Evolutionary conservation across 1,140 invertebrate species (phyloP), one percentile per base, ranked within the genome.

Genomic region (Drosophila repleta): DNA sequence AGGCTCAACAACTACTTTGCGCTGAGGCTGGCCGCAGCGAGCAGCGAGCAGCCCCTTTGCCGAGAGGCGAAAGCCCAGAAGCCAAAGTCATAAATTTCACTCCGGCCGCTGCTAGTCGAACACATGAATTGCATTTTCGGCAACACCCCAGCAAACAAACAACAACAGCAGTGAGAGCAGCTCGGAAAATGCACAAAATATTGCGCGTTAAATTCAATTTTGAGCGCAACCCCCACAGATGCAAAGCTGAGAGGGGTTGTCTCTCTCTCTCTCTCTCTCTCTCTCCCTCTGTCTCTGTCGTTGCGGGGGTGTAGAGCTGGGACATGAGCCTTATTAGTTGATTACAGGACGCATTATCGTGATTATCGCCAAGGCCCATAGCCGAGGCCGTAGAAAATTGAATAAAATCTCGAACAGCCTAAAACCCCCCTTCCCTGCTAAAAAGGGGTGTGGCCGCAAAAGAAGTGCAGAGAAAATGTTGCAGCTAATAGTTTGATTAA

Each of bases 331-430:
- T 90, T 91, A 91, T 91, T 91, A 91, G 90, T 91, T 91, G 90
- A 91, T 91, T 91, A 91, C 90, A 91, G 84, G 82, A 90, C 90
- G 80, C 90, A 91, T 91, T 91, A 91, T 91, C 90, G 80, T 91
- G 90, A 91, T 91, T 90, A 91, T 91, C 79, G 74, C 76, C 76
- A 18, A 26, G 72, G 74, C 74, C 56, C 83, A 88, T 87, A 37
- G 57, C 20, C 26, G 53, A n/a, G 24, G 37, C 26, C 53, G 53
- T 39, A 29, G 57, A 39, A 71, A 66, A 60, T 72, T 66, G 46
- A 58, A 70, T 43, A 62, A 70, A 70, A 64, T 56, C 43, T 17
- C 11, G 18, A 7, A 52, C 32, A 20, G 15, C 8, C 41, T 3
- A 24, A 2, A 8, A 7, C 13, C 17, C 58, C 6, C 17, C 17